Evolutionary conservation across 2,888 invertebrate genomes (phyloP), one percentile per base, ranked within the genome.

Genomic region (Ormyrus rosae): DNA sequence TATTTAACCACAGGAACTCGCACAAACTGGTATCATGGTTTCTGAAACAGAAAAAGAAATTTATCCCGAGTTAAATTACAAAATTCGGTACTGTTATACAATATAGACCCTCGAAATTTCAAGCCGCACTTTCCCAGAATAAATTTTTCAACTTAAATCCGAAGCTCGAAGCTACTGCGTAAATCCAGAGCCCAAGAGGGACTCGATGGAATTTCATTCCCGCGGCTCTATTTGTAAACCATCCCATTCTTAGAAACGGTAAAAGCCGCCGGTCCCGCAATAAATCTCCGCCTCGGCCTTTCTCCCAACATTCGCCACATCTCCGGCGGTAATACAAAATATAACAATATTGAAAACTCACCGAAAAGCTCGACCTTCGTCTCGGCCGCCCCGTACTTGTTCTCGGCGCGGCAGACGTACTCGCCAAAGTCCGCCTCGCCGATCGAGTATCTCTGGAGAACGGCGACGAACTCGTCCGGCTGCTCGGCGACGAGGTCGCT

Each of bases 311-410:
- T 9, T 11, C 19, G 2, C 11, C 10, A 55, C 10, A 2, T 45
- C 8, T 51, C 34, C 6, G 0, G 2, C 5, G 0, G 6, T 45
- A 68, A 61, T 2, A 61, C 34, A 6, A 55, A 55, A 4, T 9
- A 10, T 11, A 2, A 53, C n/a, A 6, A 46, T 9, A 9, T 1
- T 1, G n/a, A 34, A 0, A 63, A 64, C 79, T 76, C 55, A 83
- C 82, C 81, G 53, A 79, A 79, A 11, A 83, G 81, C 5, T 81
- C 76, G 5, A 83, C 56, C 19, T 65, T 81, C 10, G 81, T 78
- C 55, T 81, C 76, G 45, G 76, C 65, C 1, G 9, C 0, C 0
- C 82, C 82, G 11, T 56, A 56, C 19, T 69, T 55, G 48, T 83
- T 83, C 61, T 76, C 73, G 0, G 81, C 82, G 6, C 76, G 53